These are phyloP conservation scores for Tipula vernalis DNA, from an alignment of 2,888 invertebrate species.

Conservation along the genomic window DNA sequence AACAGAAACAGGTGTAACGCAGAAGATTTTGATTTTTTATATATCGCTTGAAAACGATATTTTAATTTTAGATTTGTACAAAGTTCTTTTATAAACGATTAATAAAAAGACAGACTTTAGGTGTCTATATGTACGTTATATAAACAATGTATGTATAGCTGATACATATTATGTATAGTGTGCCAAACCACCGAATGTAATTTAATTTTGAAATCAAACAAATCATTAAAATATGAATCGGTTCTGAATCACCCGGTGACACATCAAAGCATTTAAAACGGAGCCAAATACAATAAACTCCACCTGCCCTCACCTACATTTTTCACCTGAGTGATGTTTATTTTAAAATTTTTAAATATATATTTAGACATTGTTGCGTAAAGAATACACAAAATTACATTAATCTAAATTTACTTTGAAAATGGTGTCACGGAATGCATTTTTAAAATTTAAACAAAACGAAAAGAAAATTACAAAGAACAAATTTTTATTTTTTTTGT, in stretches of 20 bases:
- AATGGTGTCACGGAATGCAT: background rate
- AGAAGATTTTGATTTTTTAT: background rate
- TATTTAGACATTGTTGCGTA: background rate
- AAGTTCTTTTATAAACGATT: background rate
- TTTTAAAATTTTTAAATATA: background rate
- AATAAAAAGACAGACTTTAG: background rate
- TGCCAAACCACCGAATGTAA: background rate
- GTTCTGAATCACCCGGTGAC: background rate
- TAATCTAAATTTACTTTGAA: background rate
- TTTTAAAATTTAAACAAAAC: background rate
- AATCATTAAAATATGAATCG: background rate
- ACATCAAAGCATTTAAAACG: background rate
- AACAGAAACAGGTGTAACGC: background rate
- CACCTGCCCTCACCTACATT: background rate
- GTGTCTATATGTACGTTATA: background rate
- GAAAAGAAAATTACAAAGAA: background rate
- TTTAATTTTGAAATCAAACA: background rate
- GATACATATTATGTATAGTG: background rate
- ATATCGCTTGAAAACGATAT: background rate
- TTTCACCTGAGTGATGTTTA: background rate
- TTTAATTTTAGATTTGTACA: background rate
- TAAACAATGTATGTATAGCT: no score
- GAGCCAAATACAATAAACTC: background rate
- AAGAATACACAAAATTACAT: background rate
- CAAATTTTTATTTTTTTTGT: background rate